phyloP scores from a whole-genome alignment of 2,797 vertebrate species.

The Halcyon smyrnensis region DNA sequence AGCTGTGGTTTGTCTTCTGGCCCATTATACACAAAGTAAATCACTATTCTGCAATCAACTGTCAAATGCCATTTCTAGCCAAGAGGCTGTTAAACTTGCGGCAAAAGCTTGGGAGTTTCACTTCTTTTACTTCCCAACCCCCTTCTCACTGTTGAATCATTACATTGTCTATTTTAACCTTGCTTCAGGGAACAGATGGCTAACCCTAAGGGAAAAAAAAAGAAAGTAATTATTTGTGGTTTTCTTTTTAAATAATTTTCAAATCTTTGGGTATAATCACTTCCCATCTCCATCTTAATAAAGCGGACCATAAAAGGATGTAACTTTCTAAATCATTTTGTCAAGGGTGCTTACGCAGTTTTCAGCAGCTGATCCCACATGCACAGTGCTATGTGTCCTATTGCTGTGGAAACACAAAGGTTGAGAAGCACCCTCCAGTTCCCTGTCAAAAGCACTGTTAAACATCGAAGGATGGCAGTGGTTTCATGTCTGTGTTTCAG shows the following conservation, averaged over 20 bases:
- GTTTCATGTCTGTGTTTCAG: neutral
- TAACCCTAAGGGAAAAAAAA: constrained; percentile 12
- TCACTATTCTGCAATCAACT: neutral
- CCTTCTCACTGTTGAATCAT: neutral
- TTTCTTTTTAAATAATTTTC: constrained; percentile 9
- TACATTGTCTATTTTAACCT: constrained; percentile 13
- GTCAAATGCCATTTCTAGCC: constrained; percentile 27
- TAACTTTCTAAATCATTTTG: neutral
- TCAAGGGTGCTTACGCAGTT: neutral
- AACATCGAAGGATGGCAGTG: neutral
- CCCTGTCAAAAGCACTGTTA: neutral
- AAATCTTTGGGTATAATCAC: neutral
- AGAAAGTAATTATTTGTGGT: neutral
- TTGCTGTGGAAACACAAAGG: neutral
- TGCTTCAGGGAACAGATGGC: constrained; percentile 46
- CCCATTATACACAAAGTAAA: neutral
- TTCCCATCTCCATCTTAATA: neutral
- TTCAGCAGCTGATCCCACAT: neutral
- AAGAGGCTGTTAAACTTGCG: neutral
- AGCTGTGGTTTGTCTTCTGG: neutral
- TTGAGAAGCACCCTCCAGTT: neutral
- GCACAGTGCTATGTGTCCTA: neutral
- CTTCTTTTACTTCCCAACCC: neutral
- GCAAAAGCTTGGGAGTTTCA: neutral
- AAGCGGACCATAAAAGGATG: neutral